phyloP scores from a whole-genome alignment of 2,113 vertebrate genomes.

The Pterocles burchelli region DNA sequence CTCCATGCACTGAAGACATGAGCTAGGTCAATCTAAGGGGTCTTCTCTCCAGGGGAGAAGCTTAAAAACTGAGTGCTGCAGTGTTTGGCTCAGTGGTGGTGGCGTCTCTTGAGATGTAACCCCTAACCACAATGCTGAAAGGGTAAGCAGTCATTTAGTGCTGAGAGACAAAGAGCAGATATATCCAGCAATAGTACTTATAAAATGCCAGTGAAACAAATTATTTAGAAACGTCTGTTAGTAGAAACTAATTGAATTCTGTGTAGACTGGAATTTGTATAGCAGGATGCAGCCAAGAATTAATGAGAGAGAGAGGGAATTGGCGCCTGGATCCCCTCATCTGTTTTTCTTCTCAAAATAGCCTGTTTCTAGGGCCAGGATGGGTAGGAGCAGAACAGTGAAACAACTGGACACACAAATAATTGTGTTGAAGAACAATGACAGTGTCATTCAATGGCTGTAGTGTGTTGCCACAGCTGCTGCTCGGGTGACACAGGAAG shows the following conservation, averaged over 20 bases:
- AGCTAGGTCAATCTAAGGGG: neutral
- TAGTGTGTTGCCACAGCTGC: neutral
- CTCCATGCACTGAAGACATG: neutral
- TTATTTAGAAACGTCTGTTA: slow-evolving; percentile 57
- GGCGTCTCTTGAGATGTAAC: neutral
- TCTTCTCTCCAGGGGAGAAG: neutral
- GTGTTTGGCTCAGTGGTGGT: neutral
- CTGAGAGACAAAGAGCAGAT: neutral
- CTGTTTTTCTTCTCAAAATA: slow-evolving; percentile 52
- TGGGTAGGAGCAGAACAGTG: neutral
- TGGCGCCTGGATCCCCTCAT: slow-evolving; percentile 15
- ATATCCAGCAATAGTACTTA: neutral
- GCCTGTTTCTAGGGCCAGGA: neutral
- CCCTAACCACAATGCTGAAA: neutral
- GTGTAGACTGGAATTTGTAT: slow-evolving; percentile 31
- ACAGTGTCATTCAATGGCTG: neutral
- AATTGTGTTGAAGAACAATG: neutral
- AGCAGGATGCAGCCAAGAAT: slow-evolving; percentile 28
- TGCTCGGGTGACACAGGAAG: neutral
- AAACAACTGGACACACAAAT: neutral
- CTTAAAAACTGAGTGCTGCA: neutral
- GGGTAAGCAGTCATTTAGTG: neutral
- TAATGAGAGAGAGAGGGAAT: slow-evolving; percentile 34
- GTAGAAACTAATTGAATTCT: slow-evolving; percentile 61
- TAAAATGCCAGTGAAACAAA: slow-evolving; percentile 42